Conservation (phyloP, 2,888 invertebrate genomes). For the Drosophila fulvimacula region DNA sequence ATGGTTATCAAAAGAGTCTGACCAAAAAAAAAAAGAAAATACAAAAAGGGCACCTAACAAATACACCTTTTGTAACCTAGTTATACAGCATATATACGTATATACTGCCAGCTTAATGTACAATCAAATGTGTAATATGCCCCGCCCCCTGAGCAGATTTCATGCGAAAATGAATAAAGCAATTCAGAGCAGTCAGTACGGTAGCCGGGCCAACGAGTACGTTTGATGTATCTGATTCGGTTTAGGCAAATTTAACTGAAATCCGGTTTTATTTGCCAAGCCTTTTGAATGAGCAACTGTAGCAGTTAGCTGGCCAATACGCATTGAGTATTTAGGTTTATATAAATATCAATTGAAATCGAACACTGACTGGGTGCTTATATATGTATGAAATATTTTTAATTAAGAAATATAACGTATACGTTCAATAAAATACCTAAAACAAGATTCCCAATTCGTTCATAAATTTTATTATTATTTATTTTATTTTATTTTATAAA, state of each 20-base stretch:
- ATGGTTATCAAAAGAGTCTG: slow-evolving; percentile 52
- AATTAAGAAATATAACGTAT: no score
- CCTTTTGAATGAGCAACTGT: slow-evolving; percentile 1
- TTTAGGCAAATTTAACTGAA: slow-evolving; percentile 43
- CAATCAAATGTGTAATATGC: slow-evolving; percentile 60
- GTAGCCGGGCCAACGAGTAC: slow-evolving; percentile 26
- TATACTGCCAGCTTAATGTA: slow-evolving; percentile 15
- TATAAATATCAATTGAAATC: background rate
- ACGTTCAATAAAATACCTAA: no score
- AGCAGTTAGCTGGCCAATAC: background rate
- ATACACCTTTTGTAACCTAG: slow-evolving; percentile 40
- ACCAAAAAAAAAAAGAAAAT: slow-evolving; percentile 15
- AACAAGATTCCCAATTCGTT: no score
- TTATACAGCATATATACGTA: background rate
- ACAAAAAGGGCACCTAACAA: slow-evolving; percentile 40
- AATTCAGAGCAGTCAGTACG: slow-evolving; percentile 15
- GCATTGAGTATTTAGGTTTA: background rate
- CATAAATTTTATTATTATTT: no score
- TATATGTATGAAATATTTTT: no score
- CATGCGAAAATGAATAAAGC: slow-evolving; percentile 11
- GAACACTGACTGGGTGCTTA: background rate
- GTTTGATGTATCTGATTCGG: slow-evolving; percentile 40
- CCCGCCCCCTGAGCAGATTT: slow-evolving; percentile 7
- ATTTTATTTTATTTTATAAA: no score
- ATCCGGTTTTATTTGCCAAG: slow-evolving; percentile 22